A percentile compares a stretch with the other conserved stretches of the same genome.
These are phyloP conservation scores for Aspidiotus destructor DNA, from an alignment of 2,888 invertebrate genomes.

Conservation along the genomic window DNA sequence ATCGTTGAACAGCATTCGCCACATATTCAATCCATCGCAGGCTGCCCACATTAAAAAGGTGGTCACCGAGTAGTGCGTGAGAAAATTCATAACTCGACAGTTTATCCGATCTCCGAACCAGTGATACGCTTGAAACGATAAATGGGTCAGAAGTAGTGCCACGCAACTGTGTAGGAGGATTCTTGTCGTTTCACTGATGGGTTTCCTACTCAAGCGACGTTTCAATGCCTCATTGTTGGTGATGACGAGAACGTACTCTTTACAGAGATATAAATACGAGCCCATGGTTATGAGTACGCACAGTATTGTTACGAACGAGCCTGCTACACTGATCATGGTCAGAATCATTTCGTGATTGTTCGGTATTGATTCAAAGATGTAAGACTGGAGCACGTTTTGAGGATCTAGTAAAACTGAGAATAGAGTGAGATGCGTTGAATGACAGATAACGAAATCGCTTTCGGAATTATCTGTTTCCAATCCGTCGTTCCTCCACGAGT, in stretches of 20 bases:
- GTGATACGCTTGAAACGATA: slow-evolving; percentile 4
- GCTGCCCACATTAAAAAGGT: slow-evolving; percentile 17
- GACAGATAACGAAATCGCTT: not conserved
- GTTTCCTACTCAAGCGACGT: not conserved
- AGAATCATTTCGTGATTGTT: not conserved
- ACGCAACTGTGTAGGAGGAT: slow-evolving; percentile 17
- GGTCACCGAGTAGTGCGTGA: slow-evolving; percentile 15
- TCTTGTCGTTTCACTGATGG: slow-evolving; percentile 11
- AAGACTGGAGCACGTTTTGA: not conserved
- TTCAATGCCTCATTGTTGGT: not conserved
- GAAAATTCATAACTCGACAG: slow-evolving; percentile 17
- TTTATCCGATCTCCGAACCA: not conserved
- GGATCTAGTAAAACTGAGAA: slow-evolving; percentile 3
- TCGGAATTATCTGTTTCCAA: not conserved
- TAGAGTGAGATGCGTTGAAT: not conserved
- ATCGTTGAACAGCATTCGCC: slow-evolving; percentile 23
- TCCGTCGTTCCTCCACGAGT: not conserved
- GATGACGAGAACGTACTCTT: not conserved
- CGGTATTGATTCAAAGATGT: not conserved
- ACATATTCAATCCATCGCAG: slow-evolving; percentile 28
- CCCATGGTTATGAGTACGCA: not conserved
- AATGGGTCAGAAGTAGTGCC: slow-evolving; percentile 11
- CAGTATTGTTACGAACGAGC: not conserved
- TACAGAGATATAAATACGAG: not conserved
- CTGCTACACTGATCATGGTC: not conserved